Percentiles rank a stretch among this genome's conserved stretches.
These are phyloP conservation scores for Meloidogyne floridensis DNA, from an alignment of 1,140 invertebrate species.

Conservation along the genomic window DNA sequence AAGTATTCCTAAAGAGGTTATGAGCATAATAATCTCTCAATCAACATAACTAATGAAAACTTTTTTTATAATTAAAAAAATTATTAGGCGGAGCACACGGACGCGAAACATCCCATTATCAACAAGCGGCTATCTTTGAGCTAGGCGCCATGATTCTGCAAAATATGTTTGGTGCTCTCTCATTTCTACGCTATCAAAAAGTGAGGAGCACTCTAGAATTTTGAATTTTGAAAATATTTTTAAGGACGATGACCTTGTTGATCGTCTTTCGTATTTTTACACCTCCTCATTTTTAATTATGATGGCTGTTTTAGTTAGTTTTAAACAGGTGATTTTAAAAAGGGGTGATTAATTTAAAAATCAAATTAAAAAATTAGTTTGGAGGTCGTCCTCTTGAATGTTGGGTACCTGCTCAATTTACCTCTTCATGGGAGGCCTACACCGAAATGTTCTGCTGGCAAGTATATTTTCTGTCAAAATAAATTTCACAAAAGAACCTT, in stretches of 20 bases:
- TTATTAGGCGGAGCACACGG: slow-evolving; percentile 55
- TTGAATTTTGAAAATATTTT: not conserved
- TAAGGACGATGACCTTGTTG: slow-evolving; percentile 70
- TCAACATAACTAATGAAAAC: too few species aligned
- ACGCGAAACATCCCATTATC: slow-evolving; percentile 59
- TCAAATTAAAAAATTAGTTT: slow-evolving; percentile 43
- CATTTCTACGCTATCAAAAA: slow-evolving; percentile 63
- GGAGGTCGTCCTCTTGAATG: slow-evolving; percentile 66
- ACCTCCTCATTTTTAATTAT: slow-evolving; percentile 70
- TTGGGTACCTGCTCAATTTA: slow-evolving; percentile 62
- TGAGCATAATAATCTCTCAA: too few species aligned
- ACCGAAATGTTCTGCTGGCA: slow-evolving; percentile 67
- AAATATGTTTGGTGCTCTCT: slow-evolving; percentile 62
- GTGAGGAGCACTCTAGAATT: not conserved
- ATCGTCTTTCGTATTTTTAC: slow-evolving; percentile 70
- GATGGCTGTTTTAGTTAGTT: slow-evolving; percentile 70
- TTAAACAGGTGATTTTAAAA: slow-evolving; percentile 67
- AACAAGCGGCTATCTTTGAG: slow-evolving; percentile 63
- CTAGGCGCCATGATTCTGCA: slow-evolving; percentile 65
- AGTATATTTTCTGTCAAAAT: not conserved
- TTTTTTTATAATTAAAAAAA: slow-evolving; percentile 13
- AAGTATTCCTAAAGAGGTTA: too few species aligned
- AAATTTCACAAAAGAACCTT: not conserved
- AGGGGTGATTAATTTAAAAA: not conserved
- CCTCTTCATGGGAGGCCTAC: slow-evolving; percentile 65